Evolutionary conservation across 2,797 vertebrate genomes (phyloP).

Genomic region (Oryzias sinensis): DNA sequence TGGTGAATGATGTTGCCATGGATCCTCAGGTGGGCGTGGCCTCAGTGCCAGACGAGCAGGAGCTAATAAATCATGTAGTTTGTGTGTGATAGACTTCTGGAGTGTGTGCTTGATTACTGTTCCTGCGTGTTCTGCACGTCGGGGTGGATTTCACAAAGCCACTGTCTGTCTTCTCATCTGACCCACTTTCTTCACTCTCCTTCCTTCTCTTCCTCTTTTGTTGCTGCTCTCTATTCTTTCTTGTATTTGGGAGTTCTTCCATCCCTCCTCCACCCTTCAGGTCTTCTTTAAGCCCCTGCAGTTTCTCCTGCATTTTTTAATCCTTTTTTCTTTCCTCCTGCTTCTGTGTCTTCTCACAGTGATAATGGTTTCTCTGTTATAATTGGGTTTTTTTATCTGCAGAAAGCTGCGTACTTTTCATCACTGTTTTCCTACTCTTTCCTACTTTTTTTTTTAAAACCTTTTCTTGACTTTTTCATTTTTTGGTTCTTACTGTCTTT

Average conservation of each 20-base stretch:
- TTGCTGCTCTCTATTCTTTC: slow-evolving; percentile 22
- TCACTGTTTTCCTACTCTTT: too few relatives aligned
- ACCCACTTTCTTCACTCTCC: slow-evolving; percentile 58
- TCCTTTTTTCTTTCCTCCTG: background rate
- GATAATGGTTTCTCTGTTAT: slow-evolving; percentile 4
- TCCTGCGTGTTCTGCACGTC: slow-evolving; percentile 26
- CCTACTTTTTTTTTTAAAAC: too few relatives aligned
- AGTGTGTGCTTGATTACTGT: slow-evolving; percentile 14
- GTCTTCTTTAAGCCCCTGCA: slow-evolving; percentile 13
- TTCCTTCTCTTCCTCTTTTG: slow-evolving; percentile 16
- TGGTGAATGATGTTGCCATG: slow-evolving; percentile 55
- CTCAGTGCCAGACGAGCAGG: slow-evolving; percentile 38
- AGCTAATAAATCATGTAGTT: slow-evolving; percentile 66
- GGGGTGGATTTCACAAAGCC: slow-evolving; percentile 44
- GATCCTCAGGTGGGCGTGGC: slow-evolving; percentile 51
- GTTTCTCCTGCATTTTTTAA: slow-evolving; percentile 8
- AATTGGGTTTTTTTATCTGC: background rate
- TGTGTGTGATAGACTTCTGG: slow-evolving; percentile 41
- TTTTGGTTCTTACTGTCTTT: too few relatives aligned
- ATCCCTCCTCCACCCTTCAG: slow-evolving; percentile 4
- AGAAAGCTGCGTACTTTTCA: background rate
- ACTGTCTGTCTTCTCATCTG: slow-evolving; percentile 61
- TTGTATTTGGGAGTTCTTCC: slow-evolving; percentile 1
- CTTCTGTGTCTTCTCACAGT: slow-evolving; percentile 15
- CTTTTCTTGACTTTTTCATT: too few relatives aligned